Evolutionary conservation across 2,888 invertebrate species (phyloP).

Genomic region (Drosophila stalkeri): DNA sequence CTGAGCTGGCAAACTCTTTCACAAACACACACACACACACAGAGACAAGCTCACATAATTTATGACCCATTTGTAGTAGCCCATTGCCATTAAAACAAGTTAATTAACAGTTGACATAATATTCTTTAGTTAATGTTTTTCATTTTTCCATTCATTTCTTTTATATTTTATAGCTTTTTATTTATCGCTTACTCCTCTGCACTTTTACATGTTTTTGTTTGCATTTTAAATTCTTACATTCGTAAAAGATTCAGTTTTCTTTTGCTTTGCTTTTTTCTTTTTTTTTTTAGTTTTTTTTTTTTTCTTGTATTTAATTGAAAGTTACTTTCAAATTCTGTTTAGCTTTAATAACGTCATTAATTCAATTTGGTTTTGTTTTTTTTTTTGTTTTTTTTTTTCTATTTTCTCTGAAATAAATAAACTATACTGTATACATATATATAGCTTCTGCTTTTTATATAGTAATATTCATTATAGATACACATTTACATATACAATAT

Average conservation of each 20-base stretch:
- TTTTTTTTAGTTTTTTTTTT: background rate
- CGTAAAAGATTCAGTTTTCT: conserved; percentile 56
- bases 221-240: conserved; percentile 75
- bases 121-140: conserved; percentile 72
- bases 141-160: conserved; percentile 48
- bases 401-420: conserved; percentile 56
- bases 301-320: conserved; percentile 76
- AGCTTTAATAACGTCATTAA: conserved; percentile 76
- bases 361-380: conserved; percentile 49
- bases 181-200: conserved; percentile 41
- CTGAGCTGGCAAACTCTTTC: conserved; percentile 44
- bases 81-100: conserved; percentile 71
- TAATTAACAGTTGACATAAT: conserved; percentile 80
- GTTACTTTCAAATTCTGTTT: conserved; percentile 78
- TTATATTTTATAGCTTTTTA: conserved; percentile 32
- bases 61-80: conserved; percentile 40
- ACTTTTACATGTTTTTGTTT: conserved; percentile 48
- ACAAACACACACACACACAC: conserved; percentile 10
- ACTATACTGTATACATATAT: conserved; percentile 58
- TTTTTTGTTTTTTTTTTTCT: background rate
- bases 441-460: conserved; percentile 40
- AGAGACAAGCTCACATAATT: conserved; percentile 44
- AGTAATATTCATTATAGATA: conserved; percentile 69
- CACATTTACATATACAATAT: conserved; percentile 81
- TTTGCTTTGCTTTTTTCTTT: conserved; percentile 9